Evolutionary conservation across 1,140 invertebrate species (phyloP).

Genomic region (Bombus soroeensis): DNA sequence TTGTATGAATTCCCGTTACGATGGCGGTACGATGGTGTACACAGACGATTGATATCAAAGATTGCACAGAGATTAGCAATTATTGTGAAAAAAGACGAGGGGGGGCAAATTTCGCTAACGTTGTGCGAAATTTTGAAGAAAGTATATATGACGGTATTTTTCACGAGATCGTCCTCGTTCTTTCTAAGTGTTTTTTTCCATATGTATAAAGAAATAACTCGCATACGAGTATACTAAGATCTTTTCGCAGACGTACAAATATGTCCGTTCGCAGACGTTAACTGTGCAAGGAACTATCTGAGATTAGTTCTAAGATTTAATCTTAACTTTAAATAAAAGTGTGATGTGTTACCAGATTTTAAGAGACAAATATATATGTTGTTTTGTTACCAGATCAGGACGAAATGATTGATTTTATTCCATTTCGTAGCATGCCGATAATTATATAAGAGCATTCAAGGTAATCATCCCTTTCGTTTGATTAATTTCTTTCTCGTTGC

Average conservation of each 20-base stretch:
- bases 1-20: not conserved
- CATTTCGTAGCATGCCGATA: not conserved
- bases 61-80: not conserved
- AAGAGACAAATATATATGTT: constrained; percentile 40
- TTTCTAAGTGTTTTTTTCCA: not conserved
- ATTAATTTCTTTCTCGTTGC: not conserved
- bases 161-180: not conserved
- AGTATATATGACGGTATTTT: not conserved
- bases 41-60: too few species aligned
- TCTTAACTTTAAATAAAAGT: constrained; percentile 2
- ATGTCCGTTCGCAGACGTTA: not conserved
- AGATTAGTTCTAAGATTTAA: constrained; percentile 27
- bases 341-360: constrained; percentile 25
- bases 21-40: not conserved
- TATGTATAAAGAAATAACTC: not conserved
- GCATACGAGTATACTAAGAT: not conserved
- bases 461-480: too few species aligned
- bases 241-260: not conserved
- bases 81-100: not conserved
- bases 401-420: not conserved
- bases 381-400: constrained; percentile 19
- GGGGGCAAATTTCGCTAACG: not conserved
- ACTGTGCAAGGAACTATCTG: not conserved
- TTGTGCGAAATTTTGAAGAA: not conserved
- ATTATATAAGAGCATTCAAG: too few species aligned